phyloP scores from a whole-genome alignment of 2,797 vertebrate species.

The Knipowitschia caucasica region DNA sequence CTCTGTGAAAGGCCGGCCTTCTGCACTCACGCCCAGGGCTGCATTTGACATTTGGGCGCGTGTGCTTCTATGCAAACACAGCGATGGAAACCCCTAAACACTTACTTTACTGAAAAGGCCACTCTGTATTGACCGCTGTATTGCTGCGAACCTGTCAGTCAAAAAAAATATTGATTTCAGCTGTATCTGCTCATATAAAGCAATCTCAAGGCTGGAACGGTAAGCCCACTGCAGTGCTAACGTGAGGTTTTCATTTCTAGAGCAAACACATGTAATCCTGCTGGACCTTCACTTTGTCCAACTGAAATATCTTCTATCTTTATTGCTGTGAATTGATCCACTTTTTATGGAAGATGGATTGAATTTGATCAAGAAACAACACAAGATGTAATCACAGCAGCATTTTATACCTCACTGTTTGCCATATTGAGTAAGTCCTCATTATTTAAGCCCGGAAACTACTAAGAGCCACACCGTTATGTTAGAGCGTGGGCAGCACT shows the following conservation, averaged over 20 bases:
- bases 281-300: conserved; percentile 34
- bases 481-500: not conserved
- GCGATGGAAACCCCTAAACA: conserved; percentile 10
- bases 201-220: conserved; percentile 43
- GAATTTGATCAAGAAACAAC: not conserved
- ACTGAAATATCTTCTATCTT: conserved; percentile 29
- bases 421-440: no score
- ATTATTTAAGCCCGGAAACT: not conserved
- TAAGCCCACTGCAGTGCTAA: conserved; percentile 22
- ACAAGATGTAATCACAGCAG: not conserved
- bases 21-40: conserved; percentile 46
- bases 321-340: conserved; percentile 10
- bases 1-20: conserved; percentile 47
- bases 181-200: conserved; percentile 17
- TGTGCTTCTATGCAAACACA: conserved; percentile 7
- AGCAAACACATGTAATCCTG: conserved; percentile 51
- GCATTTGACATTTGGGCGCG: conserved; percentile 65
- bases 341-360: conserved; percentile 2
- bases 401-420: no score
- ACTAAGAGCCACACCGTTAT: not conserved
- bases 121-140: conserved; percentile 44
- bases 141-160: conserved; percentile 48
- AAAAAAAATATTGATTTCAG: conserved; percentile 48
- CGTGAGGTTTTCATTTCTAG: conserved; percentile 52
- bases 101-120: conserved; percentile 51